phyloP scores from a whole-genome alignment of 2,888 invertebrate genomes.

The Melinopterus prodromus region DNA sequence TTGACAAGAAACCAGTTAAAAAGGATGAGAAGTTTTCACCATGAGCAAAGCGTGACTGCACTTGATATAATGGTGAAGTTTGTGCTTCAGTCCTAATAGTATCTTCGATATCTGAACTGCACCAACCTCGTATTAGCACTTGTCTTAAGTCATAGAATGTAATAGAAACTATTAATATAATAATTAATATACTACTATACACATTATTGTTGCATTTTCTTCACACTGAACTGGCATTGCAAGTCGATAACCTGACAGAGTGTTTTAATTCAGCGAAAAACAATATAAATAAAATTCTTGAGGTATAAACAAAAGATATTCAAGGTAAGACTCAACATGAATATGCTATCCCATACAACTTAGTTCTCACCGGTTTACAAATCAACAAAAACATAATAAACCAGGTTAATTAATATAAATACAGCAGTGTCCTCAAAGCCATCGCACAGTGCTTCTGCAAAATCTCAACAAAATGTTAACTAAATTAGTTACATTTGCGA shows the following conservation, averaged over 20 bases:
- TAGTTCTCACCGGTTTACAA: background rate
- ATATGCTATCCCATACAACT: background rate
- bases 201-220: too few species aligned
- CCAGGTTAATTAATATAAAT: background rate
- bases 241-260: too few species aligned
- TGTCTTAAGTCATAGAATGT: too few species aligned
- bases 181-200: too few species aligned
- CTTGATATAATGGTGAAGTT: background rate
- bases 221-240: too few species aligned
- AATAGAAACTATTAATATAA: too few species aligned
- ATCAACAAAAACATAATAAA: background rate
- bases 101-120: too few species aligned
- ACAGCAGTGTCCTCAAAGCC: background rate
- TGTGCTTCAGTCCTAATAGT: background rate
- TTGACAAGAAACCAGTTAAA: background rate
- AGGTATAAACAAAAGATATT: background rate
- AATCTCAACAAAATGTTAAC: background rate
- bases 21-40: background rate
- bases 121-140: too few species aligned
- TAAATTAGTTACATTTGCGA: background rate
- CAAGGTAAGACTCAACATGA: background rate
- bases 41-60: too few species aligned
- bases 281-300: too few species aligned
- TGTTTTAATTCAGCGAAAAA: too few species aligned
- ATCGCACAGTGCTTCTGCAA: background rate